These are phyloP conservation scores for Champsocephalus esox DNA, from an alignment of 2,797 vertebrate genomes.

Conservation along the genomic window DNA sequence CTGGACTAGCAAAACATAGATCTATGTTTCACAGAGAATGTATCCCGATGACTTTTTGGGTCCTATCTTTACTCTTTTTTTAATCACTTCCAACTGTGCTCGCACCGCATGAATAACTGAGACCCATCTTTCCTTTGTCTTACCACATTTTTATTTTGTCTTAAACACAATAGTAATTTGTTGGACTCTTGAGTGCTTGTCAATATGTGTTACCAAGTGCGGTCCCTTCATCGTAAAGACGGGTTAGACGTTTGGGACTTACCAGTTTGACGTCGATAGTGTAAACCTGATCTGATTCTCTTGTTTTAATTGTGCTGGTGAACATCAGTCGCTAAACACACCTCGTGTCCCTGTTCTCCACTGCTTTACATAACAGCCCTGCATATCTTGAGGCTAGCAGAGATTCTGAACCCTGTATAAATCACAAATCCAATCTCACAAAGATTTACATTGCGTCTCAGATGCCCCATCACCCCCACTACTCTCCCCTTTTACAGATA, in stretches of 20 bases:
- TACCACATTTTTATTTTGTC: too few species aligned
- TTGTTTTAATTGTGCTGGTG: neutral
- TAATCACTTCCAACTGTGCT: neutral
- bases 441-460: conserved; percentile 31
- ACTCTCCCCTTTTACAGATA: conserved; percentile 56
- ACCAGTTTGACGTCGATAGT: neutral
- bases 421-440: conserved; percentile 61
- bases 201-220: neutral
- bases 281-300: neutral
- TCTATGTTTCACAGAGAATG: neutral
- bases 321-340: neutral
- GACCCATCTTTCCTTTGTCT: neutral
- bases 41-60: neutral
- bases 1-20: too few species aligned
- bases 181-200: neutral
- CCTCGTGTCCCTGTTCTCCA: neutral
- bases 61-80: neutral
- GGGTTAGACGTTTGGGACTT: neutral
- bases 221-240: neutral
- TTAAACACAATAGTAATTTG: neutral
- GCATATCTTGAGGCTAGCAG: neutral
- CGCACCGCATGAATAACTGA: neutral
- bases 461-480: conserved; percentile 34
- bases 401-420: conserved; percentile 65
- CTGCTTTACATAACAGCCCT: conserved; percentile 35